Conservation (phyloP, 2,113 vertebrate genomes). For the Corvus hawaiiensis region DNA sequence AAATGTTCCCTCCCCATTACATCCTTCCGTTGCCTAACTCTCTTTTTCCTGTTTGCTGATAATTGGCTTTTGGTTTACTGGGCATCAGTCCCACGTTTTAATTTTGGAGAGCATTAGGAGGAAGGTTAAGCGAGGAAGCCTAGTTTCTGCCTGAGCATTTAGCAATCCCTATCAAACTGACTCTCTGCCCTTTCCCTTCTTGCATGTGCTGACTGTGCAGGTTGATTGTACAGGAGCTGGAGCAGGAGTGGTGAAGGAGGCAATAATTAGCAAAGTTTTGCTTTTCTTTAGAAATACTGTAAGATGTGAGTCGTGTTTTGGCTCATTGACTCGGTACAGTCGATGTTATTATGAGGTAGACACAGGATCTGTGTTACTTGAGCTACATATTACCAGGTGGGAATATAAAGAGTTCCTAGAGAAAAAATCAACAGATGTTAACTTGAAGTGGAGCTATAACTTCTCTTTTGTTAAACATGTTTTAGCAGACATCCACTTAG, state of each 20-base stretch:
- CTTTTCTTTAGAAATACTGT: neutral
- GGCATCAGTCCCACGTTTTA: neutral
- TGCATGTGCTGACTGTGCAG: neutral
- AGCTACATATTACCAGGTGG: neutral
- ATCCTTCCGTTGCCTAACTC: neutral
- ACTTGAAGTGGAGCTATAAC: neutral
- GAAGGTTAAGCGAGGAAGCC: neutral
- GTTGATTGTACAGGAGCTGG: neutral
- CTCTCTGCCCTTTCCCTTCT: neutral
- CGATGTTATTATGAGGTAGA: accelerated
- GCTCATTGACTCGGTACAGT: neutral
- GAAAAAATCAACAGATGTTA: neutral
- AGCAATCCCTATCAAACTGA: neutral
- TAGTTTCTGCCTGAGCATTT: neutral
- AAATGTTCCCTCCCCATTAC: neutral
- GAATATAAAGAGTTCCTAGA: neutral
- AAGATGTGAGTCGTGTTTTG: neutral
- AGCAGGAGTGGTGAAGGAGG: neutral
- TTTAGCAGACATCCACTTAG: neutral
- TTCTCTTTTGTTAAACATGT: neutral
- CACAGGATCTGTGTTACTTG: accelerated
- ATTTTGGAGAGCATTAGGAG: neutral
- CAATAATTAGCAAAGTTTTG: neutral
- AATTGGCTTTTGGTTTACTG: neutral
- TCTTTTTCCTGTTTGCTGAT: neutral